Evolutionary conservation across 2,113 vertebrate genomes (phyloP).

Genomic region (Proterorhinus semilunaris): DNA sequence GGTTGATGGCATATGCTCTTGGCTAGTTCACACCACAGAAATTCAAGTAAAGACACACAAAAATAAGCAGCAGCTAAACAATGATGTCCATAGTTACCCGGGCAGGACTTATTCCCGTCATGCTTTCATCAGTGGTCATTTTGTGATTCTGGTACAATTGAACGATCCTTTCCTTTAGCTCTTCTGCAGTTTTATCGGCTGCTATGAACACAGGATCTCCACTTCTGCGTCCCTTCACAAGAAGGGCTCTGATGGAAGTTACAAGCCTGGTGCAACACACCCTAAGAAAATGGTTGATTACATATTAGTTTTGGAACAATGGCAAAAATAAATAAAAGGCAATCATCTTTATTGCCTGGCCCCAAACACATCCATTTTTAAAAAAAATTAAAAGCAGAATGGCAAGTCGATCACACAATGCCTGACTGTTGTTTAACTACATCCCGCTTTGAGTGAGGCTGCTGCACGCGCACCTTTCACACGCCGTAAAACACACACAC

Average conservation of each 20-base stretch:
- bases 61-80: slow-evolving; percentile 10
- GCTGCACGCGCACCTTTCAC: no score
- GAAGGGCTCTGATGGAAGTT: slow-evolving; percentile 79
- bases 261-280: slow-evolving; percentile 82
- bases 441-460: no score
- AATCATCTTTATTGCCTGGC: no score
- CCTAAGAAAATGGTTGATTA: slow-evolving; percentile 61
- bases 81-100: slow-evolving; percentile 77
- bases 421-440: no score
- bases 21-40: slow-evolving; percentile 75
- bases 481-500: no score
- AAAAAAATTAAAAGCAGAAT: no score
- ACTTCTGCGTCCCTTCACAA: slow-evolving; percentile 86
- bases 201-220: slow-evolving; percentile 77
- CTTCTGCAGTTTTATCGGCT: slow-evolving; percentile 78
- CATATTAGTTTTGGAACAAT: neutral
- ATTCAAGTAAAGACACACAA: slow-evolving; percentile 5
- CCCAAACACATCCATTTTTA: no score
- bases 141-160: slow-evolving; percentile 78
- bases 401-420: no score
- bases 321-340: no score
- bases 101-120: slow-evolving; percentile 87
- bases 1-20: slow-evolving; percentile 87
- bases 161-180: slow-evolving; percentile 85
- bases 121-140: slow-evolving; percentile 37